Percentiles rank a stretch among this genome's conserved stretches.
phyloP scores from a whole-genome alignment of 2,797 vertebrate genomes.

The Lemur catta region DNA sequence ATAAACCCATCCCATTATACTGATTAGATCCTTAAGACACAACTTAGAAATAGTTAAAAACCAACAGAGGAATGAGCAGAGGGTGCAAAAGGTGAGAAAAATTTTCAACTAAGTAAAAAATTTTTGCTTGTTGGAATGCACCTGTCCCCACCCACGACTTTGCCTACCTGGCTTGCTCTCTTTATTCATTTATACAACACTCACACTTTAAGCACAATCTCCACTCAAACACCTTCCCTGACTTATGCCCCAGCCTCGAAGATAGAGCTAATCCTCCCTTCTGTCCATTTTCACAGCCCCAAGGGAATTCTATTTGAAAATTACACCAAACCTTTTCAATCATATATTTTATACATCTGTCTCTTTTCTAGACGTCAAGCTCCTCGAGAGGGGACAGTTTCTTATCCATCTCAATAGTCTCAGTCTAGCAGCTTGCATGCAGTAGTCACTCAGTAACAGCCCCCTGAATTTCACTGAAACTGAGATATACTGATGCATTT shows the following conservation, averaged over 20 bases:
- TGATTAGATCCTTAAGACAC: background rate
- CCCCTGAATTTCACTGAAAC: conserved; percentile 48
- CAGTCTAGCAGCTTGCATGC: background rate
- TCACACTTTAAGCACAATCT: background rate
- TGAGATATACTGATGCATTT: conserved; percentile 33
- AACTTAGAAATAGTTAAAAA: background rate
- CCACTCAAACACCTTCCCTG: background rate
- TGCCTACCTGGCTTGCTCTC: background rate
- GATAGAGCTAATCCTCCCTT: background rate
- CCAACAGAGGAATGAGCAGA: background rate
- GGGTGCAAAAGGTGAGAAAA: background rate
- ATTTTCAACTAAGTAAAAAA: background rate
- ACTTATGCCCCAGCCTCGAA: background rate
- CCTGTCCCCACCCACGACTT: background rate
- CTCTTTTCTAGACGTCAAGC: background rate
- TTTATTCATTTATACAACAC: background rate
- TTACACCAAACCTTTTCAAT: background rate
- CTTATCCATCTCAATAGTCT: background rate
- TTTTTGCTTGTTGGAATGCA: background rate
- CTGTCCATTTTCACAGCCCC: background rate
- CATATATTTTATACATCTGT: background rate
- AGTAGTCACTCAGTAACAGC: conserved; percentile 47
- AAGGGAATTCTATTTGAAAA: background rate
- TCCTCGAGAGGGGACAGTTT: background rate
- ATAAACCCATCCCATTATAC: background rate